Conservation (phyloP, 2,888 invertebrate species). For the Physocephala rufipes region DNA sequence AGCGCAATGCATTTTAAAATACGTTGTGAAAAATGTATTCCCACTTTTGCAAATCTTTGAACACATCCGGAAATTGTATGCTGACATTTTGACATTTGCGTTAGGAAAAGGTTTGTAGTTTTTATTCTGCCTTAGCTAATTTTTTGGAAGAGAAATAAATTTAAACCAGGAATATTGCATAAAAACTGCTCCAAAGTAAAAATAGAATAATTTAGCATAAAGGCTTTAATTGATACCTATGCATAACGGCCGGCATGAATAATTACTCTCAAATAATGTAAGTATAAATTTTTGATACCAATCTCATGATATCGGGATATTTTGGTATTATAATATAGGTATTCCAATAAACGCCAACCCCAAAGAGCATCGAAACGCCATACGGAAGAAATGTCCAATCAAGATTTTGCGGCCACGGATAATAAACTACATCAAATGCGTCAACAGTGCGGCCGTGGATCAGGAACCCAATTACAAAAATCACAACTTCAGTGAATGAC, state of each 20-base stretch:
- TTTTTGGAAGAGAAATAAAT: slow-evolving; percentile 21
- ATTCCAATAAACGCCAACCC: slow-evolving; percentile 46
- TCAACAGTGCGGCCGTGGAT: neutral
- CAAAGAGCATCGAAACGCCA: slow-evolving; percentile 17
- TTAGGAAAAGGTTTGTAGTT: slow-evolving; percentile 32
- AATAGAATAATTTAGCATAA: slow-evolving; percentile 4
- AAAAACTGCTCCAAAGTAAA: slow-evolving; percentile 12
- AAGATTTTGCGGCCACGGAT: neutral
- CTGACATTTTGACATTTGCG: slow-evolving; percentile 37
- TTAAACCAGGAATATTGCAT: slow-evolving; percentile 30
- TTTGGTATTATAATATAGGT: slow-evolving; percentile 45
- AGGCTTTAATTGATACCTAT: slow-evolving; percentile 7
- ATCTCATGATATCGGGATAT: neutral
- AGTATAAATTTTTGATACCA: slow-evolving; percentile 36
- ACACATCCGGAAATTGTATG: slow-evolving; percentile 9
- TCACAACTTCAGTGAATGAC: slow-evolving; percentile 44
- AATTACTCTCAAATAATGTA: slow-evolving; percentile 63
- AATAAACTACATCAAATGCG: neutral
- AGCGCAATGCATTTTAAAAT: neutral
- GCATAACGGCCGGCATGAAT: slow-evolving; percentile 61
- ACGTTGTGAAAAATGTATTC: neutral
- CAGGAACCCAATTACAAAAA: slow-evolving; percentile 33
- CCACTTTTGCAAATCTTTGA: neutral
- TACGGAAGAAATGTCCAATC: slow-evolving; percentile 1
- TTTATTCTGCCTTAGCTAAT: slow-evolving; percentile 41